Conservation (phyloP, 2,888 invertebrate genomes). For the Lasioglossum calceatum region DNA sequence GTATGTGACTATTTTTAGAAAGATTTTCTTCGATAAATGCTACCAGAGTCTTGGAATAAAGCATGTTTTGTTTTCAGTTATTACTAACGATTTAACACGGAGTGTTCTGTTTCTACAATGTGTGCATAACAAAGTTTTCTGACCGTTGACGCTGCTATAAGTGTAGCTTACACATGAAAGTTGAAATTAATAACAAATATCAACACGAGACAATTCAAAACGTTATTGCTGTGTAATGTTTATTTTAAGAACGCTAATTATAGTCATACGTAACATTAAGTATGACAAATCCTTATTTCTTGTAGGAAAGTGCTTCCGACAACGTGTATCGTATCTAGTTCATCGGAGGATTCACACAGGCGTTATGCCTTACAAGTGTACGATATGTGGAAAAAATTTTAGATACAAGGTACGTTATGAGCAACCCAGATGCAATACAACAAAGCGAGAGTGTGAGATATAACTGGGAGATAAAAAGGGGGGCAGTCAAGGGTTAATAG, state of each 20-base stretch:
- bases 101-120: conserved; percentile 54
- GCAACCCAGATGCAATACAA: too few species aligned
- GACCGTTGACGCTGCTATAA: conserved; percentile 34
- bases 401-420: conserved; percentile 89
- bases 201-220: background rate
- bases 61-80: conserved; percentile 66
- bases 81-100: conserved; percentile 69
- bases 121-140: conserved; percentile 57
- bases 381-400: conserved; percentile 92
- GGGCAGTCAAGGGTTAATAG: too few species aligned
- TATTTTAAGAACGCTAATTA: background rate
- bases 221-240: conserved; percentile 5
- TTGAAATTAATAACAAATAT: conserved; percentile 27
- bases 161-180: conserved; percentile 41
- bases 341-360: conserved; percentile 94
- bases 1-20: conserved; percentile 84
- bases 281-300: conserved; percentile 8
- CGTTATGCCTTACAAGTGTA: conserved; percentile 94
- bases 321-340: conserved; percentile 93
- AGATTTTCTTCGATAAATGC: conserved; percentile 7
- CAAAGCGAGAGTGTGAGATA: too few species aligned
- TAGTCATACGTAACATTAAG: conserved; percentile 7
- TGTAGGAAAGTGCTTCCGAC: conserved; percentile 93
- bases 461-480: too few species aligned
- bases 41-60: conserved; percentile 35